phyloP scores from a whole-genome alignment of 2,888 invertebrate genomes.

The Beris morrisii region DNA sequence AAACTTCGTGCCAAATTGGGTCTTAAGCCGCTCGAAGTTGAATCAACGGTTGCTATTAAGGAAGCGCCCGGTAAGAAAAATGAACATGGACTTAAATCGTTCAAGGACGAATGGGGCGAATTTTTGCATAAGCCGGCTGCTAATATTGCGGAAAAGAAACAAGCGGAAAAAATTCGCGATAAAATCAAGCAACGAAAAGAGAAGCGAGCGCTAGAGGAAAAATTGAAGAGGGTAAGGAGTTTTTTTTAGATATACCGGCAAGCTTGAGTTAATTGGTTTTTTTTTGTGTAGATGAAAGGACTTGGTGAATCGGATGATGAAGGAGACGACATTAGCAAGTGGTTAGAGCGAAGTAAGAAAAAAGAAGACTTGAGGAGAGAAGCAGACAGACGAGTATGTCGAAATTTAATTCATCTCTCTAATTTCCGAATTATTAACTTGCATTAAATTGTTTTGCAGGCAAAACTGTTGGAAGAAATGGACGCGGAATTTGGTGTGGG shows the following conservation, averaged over 20 bases:
- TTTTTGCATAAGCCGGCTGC: constrained; percentile 85
- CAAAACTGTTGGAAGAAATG: constrained; percentile 90
- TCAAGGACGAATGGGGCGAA: constrained; percentile 77
- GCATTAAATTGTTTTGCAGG: constrained; percentile 59
- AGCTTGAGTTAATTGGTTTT: not conserved
- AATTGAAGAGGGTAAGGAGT: constrained; percentile 45
- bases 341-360: constrained; percentile 82
- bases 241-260: too few relatives aligned
- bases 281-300: constrained; percentile 7
- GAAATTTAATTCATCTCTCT: constrained; percentile 8
- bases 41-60: constrained; percentile 45
- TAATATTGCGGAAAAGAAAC: constrained; percentile 71
- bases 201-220: constrained; percentile 74
- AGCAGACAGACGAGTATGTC: constrained; percentile 68
- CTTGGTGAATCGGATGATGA: constrained; percentile 68
- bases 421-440: constrained; percentile 24
- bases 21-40: constrained; percentile 83
- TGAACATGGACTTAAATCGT: constrained; percentile 68
- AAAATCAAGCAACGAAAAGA: constrained; percentile 77
- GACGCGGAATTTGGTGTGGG: constrained; percentile 92
- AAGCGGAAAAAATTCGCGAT: constrained; percentile 79
- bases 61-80: constrained; percentile 53
- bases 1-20: constrained; percentile 90
- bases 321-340: constrained; percentile 72
- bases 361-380: constrained; percentile 77